Percentiles rank a stretch among this genome's conserved stretches.
phyloP scores from a whole-genome alignment of 2,113 vertebrate genomes.

The Platanista minor region DNA sequence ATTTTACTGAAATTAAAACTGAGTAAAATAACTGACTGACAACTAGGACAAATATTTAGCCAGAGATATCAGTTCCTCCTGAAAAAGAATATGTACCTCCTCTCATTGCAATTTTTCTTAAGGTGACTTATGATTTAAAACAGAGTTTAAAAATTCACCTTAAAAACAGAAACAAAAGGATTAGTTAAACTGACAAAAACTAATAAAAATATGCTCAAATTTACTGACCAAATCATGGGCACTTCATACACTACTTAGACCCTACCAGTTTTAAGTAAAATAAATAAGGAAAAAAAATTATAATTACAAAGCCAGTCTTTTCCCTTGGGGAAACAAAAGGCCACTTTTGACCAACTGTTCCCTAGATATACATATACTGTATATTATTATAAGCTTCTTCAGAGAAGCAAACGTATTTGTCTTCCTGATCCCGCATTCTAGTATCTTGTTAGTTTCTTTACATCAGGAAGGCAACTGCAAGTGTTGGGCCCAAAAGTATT shows the following conservation, averaged over 20 bases:
- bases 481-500: slow-evolving; percentile 78
- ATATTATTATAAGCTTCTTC: slow-evolving; percentile 83
- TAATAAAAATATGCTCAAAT: slow-evolving; percentile 71
- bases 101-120: slow-evolving; percentile 40
- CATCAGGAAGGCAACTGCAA: slow-evolving; percentile 83
- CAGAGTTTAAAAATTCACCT: slow-evolving; percentile 69
- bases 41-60: slow-evolving; percentile 64
- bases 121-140: slow-evolving; percentile 49
- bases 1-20: slow-evolving; percentile 56
- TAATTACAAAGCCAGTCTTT: slow-evolving; percentile 81
- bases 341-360: slow-evolving; percentile 82
- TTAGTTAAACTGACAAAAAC: slow-evolving; percentile 68
- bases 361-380: slow-evolving; percentile 76
- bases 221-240: slow-evolving; percentile 74
- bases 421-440: slow-evolving; percentile 78
- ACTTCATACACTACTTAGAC: slow-evolving; percentile 76
- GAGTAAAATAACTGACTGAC: slow-evolving; percentile 57
- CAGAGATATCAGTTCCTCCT: slow-evolving; percentile 77
- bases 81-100: slow-evolving; percentile 67
- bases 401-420: slow-evolving; percentile 83
- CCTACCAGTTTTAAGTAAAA: slow-evolving; percentile 80
- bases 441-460: slow-evolving; percentile 58
- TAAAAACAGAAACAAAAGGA: slow-evolving; percentile 66
- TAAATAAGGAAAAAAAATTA: slow-evolving; percentile 85
- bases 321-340: slow-evolving; percentile 83